A percentile compares a stretch with the other conserved stretches of the same genome.
Conservation (phyloP, 1,140 invertebrate genomes). For the Drosophila kepulauana region DNA sequence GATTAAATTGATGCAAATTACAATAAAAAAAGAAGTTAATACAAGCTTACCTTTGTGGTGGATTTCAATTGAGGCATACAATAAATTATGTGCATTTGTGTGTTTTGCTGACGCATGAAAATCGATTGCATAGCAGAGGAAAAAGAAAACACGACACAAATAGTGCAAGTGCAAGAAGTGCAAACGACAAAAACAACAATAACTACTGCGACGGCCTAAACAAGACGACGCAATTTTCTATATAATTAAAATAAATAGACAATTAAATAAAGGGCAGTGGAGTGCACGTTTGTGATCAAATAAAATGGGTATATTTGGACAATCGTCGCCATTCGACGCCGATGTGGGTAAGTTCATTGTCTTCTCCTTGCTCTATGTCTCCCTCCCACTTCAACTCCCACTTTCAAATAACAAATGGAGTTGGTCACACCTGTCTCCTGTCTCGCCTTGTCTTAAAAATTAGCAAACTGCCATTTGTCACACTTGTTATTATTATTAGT, state of each 20-base stretch:
- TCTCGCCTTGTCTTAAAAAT: neutral
- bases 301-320: slow-evolving; percentile 89
- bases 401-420: slow-evolving; percentile 21
- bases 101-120: slow-evolving; percentile 59
- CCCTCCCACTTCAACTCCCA: neutral
- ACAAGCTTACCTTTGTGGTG: neutral
- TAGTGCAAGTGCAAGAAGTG: slow-evolving; percentile 41
- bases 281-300: slow-evolving; percentile 43
- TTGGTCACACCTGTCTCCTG: slow-evolving; percentile 7
- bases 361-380: neutral
- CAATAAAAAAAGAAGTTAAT: slow-evolving; percentile 17
- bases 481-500: slow-evolving; percentile 1
- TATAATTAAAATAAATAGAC: slow-evolving; percentile 32
- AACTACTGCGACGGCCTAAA: neutral
- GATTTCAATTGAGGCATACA: slow-evolving; percentile 1
- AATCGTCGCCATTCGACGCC: slow-evolving; percentile 89
- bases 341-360: slow-evolving; percentile 88
- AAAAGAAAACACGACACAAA: slow-evolving; percentile 43
- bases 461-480: slow-evolving; percentile 3
- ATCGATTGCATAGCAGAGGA: slow-evolving; percentile 63
- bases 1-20: slow-evolving; percentile 36
- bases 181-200: slow-evolving; percentile 26
- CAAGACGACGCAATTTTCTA: neutral
- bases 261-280: slow-evolving; percentile 52
- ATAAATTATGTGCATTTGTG: slow-evolving; percentile 10